These are phyloP conservation scores for Grus americana DNA, from an alignment of 2,113 vertebrate genomes.

Conservation along the genomic window DNA sequence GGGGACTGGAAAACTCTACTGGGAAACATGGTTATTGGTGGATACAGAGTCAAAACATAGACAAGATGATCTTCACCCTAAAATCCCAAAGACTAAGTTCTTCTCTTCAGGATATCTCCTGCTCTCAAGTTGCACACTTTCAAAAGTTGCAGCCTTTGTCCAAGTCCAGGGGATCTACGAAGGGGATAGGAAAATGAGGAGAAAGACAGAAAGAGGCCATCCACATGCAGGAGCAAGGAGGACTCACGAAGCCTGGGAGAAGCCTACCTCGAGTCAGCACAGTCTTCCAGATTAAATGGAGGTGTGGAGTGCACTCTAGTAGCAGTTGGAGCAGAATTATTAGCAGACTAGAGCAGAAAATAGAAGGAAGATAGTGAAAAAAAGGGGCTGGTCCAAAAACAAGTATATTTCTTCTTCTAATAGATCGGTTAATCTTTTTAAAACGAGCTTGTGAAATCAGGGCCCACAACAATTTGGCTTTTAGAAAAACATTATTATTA, in stretches of 20 bases:
- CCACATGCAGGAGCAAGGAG: not conserved
- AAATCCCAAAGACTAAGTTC: not conserved
- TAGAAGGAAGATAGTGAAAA: not conserved
- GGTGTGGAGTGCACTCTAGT: not conserved
- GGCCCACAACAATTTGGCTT: conserved; percentile 25
- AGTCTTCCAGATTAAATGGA: not conserved
- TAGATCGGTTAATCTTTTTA: not conserved
- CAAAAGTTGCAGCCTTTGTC: not conserved
- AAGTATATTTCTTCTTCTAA: not conserved
- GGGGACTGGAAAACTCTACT: not conserved
- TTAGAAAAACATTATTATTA: conserved; percentile 57
- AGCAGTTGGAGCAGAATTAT: not conserved
- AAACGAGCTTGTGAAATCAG: not conserved
- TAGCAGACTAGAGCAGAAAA: not conserved
- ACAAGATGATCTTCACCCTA: not conserved
- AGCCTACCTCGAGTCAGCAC: not conserved
- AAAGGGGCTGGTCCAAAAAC: not conserved
- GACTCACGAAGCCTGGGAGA: not conserved
- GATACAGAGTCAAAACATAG: not conserved
- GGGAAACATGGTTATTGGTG: not conserved
- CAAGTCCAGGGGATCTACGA: not conserved
- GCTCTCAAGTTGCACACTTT: not conserved
- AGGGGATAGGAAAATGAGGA: not conserved
- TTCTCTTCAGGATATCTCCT: not conserved
- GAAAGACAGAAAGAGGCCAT: not conserved